Evolutionary conservation across 1,140 invertebrate species (phyloP).

Genomic region (Procambarus clarkii): DNA sequence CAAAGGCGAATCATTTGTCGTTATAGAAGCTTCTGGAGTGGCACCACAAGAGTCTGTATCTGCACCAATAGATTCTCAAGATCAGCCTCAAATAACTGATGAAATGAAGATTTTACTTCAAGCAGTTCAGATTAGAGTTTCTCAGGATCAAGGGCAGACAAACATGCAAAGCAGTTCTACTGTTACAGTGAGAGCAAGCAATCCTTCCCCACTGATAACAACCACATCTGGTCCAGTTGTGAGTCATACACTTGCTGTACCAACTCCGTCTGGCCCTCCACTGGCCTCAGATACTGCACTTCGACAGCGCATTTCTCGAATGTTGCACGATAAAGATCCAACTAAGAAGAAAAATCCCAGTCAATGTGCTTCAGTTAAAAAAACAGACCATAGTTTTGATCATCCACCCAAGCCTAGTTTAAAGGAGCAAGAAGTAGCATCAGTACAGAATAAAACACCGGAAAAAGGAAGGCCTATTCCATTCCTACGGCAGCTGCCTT

Average conservation of each 20-base stretch:
- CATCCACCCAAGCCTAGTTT: neutral
- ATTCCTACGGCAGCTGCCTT: conserved; percentile 41
- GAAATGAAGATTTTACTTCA: conserved; percentile 69
- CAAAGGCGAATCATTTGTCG: conserved; percentile 67
- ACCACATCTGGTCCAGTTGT: conserved; percentile 28
- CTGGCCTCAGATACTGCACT: conserved; percentile 49
- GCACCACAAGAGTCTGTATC: conserved; percentile 55
- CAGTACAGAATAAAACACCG: neutral
- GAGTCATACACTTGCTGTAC: conserved; percentile 64
- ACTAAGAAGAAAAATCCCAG: conserved; percentile 37
- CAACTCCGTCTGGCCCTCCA: conserved; percentile 65
- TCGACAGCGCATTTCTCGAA: conserved; percentile 57
- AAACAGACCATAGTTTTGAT: conserved; percentile 47
- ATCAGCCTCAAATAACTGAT: conserved; percentile 68
- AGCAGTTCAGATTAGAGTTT: conserved; percentile 66
- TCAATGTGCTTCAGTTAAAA: conserved; percentile 1
- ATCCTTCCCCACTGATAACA: conserved; percentile 4
- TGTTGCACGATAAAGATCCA: conserved; percentile 58
- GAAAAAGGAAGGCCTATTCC: conserved; percentile 28
- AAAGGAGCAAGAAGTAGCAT: conserved; percentile 31
- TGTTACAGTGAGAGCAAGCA: conserved; percentile 22
- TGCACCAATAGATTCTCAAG: conserved; percentile 48
- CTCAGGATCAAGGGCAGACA: conserved; percentile 57
- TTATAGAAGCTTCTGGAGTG: conserved; percentile 69
- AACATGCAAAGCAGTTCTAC: conserved; percentile 32